phyloP scores from a whole-genome alignment of 2,888 invertebrate species.

The Troglohyphantes excavatus region DNA sequence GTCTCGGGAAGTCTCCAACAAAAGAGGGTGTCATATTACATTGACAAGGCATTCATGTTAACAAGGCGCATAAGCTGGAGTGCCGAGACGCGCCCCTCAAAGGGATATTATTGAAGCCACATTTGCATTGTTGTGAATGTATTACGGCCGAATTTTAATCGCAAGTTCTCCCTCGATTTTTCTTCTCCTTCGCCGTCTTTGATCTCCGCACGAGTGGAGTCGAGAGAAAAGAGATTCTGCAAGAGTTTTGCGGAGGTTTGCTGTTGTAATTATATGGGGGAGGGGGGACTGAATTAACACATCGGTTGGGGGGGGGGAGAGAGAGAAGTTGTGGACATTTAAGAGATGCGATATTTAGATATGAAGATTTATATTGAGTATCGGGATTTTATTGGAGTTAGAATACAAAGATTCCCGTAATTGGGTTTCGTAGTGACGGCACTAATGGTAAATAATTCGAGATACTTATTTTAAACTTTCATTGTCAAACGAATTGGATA shows the following conservation, averaged over 20 bases:
- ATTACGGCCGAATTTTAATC: slow-evolving; percentile 59
- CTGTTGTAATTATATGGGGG: slow-evolving; percentile 2
- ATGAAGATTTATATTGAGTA: no score
- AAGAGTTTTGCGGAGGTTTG: neutral
- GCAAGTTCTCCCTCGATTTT: slow-evolving; percentile 43
- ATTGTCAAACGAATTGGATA: no score
- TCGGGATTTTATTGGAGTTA: no score
- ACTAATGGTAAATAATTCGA: no score
- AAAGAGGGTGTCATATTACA: slow-evolving; percentile 62
- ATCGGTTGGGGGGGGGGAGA: no score
- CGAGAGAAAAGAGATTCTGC: neutral
- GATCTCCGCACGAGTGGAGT: neutral
- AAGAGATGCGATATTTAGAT: no score
- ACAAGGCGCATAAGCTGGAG: slow-evolving; percentile 40
- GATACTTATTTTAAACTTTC: no score
- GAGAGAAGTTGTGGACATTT: no score
- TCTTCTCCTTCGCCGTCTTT: neutral
- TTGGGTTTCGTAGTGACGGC: no score
- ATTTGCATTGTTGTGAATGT: slow-evolving; percentile 57
- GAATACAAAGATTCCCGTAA: no score
- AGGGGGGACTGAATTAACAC: no score
- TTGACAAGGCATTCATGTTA: slow-evolving; percentile 61
- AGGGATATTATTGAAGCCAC: slow-evolving; percentile 50
- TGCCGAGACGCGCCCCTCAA: slow-evolving; percentile 9
- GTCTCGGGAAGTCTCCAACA: slow-evolving; percentile 19